These are phyloP conservation scores for Diplazon laetatorius DNA, from an alignment of 2,888 invertebrate genomes.

Conservation along the genomic window DNA sequence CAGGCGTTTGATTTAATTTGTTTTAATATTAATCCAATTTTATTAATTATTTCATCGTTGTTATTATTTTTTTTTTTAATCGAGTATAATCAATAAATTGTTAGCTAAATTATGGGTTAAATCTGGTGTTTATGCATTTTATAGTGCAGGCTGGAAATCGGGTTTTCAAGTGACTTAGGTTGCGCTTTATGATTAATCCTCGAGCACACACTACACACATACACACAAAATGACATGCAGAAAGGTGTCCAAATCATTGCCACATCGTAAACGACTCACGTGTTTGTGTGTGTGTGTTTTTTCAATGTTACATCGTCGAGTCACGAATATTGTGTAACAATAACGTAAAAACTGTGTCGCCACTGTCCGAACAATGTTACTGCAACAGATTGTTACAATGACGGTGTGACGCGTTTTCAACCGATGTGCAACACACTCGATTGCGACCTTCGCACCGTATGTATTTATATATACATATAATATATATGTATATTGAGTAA, in stretches of 20 bases:
- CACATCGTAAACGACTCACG: conserved; percentile 72
- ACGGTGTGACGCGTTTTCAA: conserved; percentile 21
- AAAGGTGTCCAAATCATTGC: conserved; percentile 38
- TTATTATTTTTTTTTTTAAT: no score
- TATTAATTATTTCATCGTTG: no score
- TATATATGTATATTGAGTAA: not conserved
- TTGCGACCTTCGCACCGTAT: not conserved
- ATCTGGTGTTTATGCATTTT: no score
- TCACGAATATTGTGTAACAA: conserved; percentile 73
- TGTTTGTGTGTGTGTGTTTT: no score
- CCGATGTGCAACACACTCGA: conserved; percentile 20
- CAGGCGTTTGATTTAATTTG: no score
- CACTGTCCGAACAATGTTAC: conserved; percentile 9
- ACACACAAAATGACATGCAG: no score
- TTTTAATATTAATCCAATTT: no score
- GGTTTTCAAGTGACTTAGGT: conserved; percentile 1
- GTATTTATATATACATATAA: not conserved
- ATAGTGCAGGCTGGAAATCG: no score
- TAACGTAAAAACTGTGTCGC: conserved; percentile 12
- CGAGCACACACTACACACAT: conserved; percentile 66
- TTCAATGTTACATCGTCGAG: conserved; percentile 80
- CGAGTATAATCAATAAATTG: no score
- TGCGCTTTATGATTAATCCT: conserved; percentile 56
- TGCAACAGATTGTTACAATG: conserved; percentile 22
- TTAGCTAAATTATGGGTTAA: no score